phyloP scores from a whole-genome alignment of 2,113 vertebrate species.

The Gavia stellata region DNA sequence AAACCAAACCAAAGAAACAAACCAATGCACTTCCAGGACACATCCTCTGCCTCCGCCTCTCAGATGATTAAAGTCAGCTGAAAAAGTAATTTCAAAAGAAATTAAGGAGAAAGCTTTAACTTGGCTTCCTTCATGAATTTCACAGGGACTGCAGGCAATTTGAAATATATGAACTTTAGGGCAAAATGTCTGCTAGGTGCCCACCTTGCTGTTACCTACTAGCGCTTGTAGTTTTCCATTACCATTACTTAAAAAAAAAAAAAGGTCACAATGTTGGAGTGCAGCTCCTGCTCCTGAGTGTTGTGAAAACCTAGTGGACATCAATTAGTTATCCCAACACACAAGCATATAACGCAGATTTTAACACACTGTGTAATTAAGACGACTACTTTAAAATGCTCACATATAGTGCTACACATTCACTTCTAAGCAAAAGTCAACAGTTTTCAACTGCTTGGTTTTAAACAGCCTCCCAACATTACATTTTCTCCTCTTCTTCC shows the following conservation, averaged over 20 bases:
- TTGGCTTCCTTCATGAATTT: not conserved
- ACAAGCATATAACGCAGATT: not conserved
- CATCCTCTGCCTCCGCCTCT: not conserved
- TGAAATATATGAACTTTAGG: not conserved
- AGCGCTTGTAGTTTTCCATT: not conserved
- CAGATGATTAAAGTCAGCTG: not conserved
- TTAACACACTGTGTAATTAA: slow-evolving; percentile 8
- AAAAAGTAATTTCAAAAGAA: not conserved
- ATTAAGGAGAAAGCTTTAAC: not conserved
- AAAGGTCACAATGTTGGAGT: not conserved
- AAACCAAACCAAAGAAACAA: not conserved
- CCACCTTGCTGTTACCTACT: not conserved
- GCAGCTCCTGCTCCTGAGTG: not conserved
- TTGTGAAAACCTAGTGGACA: not conserved
- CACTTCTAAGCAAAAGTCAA: not conserved
- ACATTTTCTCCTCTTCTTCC: not conserved
- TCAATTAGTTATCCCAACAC: not conserved
- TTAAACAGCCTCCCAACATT: not conserved
- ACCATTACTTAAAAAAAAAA: not conserved
- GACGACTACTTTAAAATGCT: not conserved
- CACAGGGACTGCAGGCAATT: not conserved
- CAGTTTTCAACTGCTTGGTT: not conserved
- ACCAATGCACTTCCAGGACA: not conserved
- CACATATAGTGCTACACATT: not conserved
- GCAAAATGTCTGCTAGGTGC: not conserved